Conservation (phyloP, 2,888 invertebrate genomes). For the Entomobrya multifasciata region DNA sequence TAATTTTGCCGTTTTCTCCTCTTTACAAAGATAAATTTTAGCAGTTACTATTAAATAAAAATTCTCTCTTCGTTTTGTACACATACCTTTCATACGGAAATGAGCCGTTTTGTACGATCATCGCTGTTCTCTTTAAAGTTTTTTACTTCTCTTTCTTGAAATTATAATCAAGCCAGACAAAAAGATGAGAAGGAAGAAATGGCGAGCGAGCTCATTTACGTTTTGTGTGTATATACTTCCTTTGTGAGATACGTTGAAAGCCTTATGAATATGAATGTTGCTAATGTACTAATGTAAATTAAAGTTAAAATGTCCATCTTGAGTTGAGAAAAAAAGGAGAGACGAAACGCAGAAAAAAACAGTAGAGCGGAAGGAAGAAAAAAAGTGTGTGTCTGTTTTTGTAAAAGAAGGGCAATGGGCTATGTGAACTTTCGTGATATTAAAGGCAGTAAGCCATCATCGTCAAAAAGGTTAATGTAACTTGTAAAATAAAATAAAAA, state of each 20-base stretch:
- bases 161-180: background rate
- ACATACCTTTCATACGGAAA: constrained; percentile 31
- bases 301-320: constrained; percentile 47
- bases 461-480: constrained; percentile 53
- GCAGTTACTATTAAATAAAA: constrained; percentile 14
- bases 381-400: background rate
- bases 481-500: constrained; percentile 29
- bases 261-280: constrained; percentile 68
- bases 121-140: constrained; percentile 22
- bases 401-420: constrained; percentile 57
- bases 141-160: constrained; percentile 18
- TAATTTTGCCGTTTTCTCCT: constrained; percentile 50
- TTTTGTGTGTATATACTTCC: background rate
- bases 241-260: too few species aligned
- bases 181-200: background rate
- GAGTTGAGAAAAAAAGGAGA: background rate
- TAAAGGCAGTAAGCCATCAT: constrained; percentile 32
- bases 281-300: constrained; percentile 65
- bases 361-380: too few species aligned
- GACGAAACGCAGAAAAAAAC: background rate
- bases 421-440: constrained; percentile 17
- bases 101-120: constrained; percentile 31
- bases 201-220: background rate
- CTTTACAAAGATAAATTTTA: constrained; percentile 29
- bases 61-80: constrained; percentile 15